Evolutionary conservation across 2,113 vertebrate species (phyloP).

Genomic region (Nyctereutes procyonoides): DNA sequence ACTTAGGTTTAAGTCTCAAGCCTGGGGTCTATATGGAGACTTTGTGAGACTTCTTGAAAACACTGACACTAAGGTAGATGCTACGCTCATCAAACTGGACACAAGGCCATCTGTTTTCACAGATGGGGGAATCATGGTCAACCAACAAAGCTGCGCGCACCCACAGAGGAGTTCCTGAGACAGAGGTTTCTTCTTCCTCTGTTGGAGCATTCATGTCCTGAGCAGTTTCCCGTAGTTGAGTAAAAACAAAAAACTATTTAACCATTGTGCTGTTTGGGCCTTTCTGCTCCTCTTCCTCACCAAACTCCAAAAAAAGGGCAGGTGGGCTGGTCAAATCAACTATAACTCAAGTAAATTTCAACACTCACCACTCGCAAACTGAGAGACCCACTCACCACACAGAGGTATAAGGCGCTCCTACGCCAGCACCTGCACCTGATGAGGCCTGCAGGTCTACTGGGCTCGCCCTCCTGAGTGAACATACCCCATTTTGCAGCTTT

Average conservation of each 20-base stretch:
- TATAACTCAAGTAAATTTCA: background rate
- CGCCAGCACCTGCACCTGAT: background rate
- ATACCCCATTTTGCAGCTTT: background rate
- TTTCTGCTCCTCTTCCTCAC: background rate
- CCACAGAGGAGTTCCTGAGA: constrained; percentile 40
- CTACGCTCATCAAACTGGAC: background rate
- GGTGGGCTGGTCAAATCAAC: background rate
- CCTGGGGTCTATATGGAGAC: background rate
- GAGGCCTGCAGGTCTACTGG: background rate
- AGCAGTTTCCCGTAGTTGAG: background rate
- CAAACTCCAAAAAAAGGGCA: background rate
- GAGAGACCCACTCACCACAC: background rate
- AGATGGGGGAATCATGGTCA: background rate
- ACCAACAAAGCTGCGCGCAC: background rate
- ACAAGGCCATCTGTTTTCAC: background rate
- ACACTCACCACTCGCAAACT: background rate
- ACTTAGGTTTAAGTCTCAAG: background rate
- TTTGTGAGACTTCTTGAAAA: background rate
- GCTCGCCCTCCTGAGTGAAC: background rate
- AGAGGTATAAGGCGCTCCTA: background rate
- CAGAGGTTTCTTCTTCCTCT: background rate
- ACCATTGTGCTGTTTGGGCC: too few species aligned
- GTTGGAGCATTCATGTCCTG: background rate
- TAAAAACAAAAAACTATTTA: background rate
- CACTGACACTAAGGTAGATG: background rate